A percentile compares a stretch with the other conserved stretches of the same genome.
Conservation (phyloP, 2,888 invertebrate species). For the Siphlonurus alternatus region DNA sequence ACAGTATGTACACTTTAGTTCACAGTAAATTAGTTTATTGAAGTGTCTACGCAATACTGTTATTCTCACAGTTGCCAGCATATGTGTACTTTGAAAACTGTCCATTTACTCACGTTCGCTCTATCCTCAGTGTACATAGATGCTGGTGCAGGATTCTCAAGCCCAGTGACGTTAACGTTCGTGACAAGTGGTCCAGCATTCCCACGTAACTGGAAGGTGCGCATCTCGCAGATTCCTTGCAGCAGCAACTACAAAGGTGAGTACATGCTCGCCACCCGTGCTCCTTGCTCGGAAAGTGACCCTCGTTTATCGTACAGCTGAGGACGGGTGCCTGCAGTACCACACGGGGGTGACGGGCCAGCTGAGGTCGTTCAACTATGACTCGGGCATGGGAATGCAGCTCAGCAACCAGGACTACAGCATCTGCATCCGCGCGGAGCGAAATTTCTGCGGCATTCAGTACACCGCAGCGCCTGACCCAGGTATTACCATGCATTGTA, state of each 20-base stretch:
- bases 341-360: slow-evolving; percentile 65
- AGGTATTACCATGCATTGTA: too few relatives aligned
- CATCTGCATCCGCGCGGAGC: slow-evolving; percentile 65
- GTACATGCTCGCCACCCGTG: too few relatives aligned
- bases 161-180: slow-evolving; percentile 63
- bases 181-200: slow-evolving; percentile 61
- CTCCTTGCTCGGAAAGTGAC: too few relatives aligned
- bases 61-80: too few relatives aligned
- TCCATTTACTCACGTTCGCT: too few relatives aligned
- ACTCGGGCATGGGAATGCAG: slow-evolving; percentile 53
- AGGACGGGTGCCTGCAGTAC: slow-evolving; percentile 63
- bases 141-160: slow-evolving; percentile 54
- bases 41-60: too few relatives aligned
- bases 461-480: slow-evolving; percentile 58
- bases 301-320: too few relatives aligned
- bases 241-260: slow-evolving; percentile 50
- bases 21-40: neutral
- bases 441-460: slow-evolving; percentile 75
- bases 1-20: slow-evolving; percentile 42
- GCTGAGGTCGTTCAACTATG: slow-evolving; percentile 70
- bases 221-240: slow-evolving; percentile 64
- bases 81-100: too few relatives aligned
- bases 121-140: slow-evolving; percentile 71
- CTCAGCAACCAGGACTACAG: slow-evolving; percentile 81
- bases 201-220: slow-evolving; percentile 63